A percentile compares a stretch with the other conserved stretches of the same genome.
phyloP scores from a whole-genome alignment of 2,113 vertebrate genomes.

The Eira barbara region DNA sequence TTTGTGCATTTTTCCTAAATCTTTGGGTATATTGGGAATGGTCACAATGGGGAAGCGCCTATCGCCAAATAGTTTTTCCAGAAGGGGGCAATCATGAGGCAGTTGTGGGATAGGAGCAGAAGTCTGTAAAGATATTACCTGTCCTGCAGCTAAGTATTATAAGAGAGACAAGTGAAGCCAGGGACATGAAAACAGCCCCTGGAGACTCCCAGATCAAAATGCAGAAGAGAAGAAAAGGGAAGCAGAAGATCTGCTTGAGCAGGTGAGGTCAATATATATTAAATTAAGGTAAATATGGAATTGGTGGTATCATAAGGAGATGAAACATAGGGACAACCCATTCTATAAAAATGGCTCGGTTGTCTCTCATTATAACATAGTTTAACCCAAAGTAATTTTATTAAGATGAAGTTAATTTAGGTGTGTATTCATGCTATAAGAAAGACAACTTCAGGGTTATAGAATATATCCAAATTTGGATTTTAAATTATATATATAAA shows the following conservation, averaged over 20 bases:
- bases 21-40: not conserved
- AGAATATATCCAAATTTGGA: not conserved
- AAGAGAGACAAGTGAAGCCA: not conserved
- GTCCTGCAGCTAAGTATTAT: not conserved
- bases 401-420: not conserved
- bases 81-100: not conserved
- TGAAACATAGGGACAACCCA: not conserved
- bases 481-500: not conserved
- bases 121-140: not conserved
- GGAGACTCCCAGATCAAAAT: not conserved
- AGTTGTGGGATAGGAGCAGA: not conserved
- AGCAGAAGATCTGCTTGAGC: not conserved
- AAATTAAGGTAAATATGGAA: not conserved
- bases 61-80: not conserved
- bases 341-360: not conserved
- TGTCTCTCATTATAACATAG: not conserved
- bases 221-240: not conserved
- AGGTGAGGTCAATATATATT: not conserved
- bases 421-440: not conserved
- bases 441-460: not conserved
- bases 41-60: fast-evolving
- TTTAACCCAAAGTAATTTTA: not conserved
- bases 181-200: not conserved
- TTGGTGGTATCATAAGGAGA: not conserved
- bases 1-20: not conserved